phyloP scores from a whole-genome alignment of 1,140 invertebrate species.

The Meteorus sp. region DNA sequence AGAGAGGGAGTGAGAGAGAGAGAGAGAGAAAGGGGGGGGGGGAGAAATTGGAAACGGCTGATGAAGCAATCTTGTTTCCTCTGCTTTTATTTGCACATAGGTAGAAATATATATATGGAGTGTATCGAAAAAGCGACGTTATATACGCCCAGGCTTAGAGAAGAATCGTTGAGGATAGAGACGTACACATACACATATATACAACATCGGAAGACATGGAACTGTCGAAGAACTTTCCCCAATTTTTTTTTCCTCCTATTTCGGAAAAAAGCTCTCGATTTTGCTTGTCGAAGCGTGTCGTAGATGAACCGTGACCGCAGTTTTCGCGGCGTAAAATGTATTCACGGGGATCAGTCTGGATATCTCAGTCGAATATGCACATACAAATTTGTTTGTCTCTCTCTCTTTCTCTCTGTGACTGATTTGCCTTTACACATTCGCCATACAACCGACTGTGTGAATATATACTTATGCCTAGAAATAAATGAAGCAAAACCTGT shows the following conservation, averaged over 20 bases:
- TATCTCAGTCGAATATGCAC: no score
- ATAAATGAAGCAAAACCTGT: constrained; percentile 6
- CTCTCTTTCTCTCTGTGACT: constrained; percentile 5
- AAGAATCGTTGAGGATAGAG: background rate
- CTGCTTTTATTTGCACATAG: no score
- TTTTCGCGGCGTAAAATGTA: constrained; percentile 2
- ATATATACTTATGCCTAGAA: no score
- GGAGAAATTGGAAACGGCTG: constrained; percentile 25
- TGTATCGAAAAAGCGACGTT: constrained; percentile 8
- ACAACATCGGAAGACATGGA: no score
- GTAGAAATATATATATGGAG: no score
- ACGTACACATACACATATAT: constrained; percentile 5
- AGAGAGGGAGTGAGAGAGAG: background rate
- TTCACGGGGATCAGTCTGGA: background rate
- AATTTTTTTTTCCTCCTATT: no score
- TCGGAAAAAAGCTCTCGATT: constrained; percentile 16
- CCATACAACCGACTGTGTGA: background rate
- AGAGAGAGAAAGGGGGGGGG: background rate
- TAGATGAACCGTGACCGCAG: constrained; percentile 20
- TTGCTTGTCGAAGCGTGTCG: constrained; percentile 15
- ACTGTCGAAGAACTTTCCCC: no score
- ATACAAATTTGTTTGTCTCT: no score
- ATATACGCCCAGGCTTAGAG: background rate
- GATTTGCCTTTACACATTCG: constrained; percentile 9
- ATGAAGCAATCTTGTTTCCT: constrained; percentile 24